Conservation (phyloP, 2,888 invertebrate genomes). For the Crematogaster levior region DNA sequence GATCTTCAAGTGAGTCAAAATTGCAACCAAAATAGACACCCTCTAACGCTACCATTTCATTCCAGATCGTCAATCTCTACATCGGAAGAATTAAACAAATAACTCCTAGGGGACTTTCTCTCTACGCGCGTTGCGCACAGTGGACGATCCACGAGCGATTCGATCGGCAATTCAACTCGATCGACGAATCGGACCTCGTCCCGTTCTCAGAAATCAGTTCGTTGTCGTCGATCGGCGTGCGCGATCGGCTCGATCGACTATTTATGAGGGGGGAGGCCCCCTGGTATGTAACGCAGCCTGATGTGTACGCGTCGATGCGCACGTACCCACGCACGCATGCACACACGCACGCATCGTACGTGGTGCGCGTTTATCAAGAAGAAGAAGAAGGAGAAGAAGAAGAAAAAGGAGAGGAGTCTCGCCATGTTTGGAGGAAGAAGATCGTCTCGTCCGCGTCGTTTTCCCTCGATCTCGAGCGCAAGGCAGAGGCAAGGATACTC, state of each 20-base stretch:
- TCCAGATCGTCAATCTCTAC: not conserved
- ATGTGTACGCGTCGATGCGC: constrained; percentile 35
- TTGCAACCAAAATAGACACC: not conserved
- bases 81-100: constrained; percentile 9
- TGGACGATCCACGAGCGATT: constrained; percentile 29
- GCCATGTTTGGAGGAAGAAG: constrained; percentile 70
- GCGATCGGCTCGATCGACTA: constrained; percentile 58
- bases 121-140: not conserved
- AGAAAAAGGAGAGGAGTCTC: constrained; percentile 58
- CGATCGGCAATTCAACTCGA: constrained; percentile 39
- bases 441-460: constrained; percentile 47
- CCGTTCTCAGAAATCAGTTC: constrained; percentile 21
- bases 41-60: not conserved
- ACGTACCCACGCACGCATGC: constrained; percentile 43
- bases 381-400: constrained; percentile 54
- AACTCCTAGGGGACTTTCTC: not conserved
- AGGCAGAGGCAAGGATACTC: not conserved
- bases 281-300: constrained; percentile 5
- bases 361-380: constrained; percentile 65
- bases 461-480: not conserved
- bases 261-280: constrained; percentile 54
- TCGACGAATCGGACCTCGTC: constrained; percentile 30
- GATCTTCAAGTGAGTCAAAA: not conserved
- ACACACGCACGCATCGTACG: constrained; percentile 34
- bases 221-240: constrained; percentile 8